Conservation (phyloP, 2,113 vertebrate genomes). For the Epinephelus lanceolatus region DNA sequence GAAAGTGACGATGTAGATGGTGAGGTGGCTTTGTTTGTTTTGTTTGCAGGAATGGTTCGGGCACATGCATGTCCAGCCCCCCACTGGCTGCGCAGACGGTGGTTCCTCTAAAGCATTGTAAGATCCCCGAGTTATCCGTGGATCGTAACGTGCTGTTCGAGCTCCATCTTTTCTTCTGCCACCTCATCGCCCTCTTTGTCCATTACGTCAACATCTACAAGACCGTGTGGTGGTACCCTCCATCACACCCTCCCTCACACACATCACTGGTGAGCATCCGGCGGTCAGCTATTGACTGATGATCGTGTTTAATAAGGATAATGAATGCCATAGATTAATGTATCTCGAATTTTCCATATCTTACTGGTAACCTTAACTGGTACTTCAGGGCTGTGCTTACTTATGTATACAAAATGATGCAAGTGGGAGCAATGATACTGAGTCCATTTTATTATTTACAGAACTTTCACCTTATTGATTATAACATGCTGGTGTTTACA, state of each 20-base stretch:
- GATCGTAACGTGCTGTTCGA: conserved; percentile 95
- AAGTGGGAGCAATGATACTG: not conserved
- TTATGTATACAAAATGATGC: not conserved
- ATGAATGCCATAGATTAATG: not conserved
- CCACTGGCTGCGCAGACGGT: conserved; percentile 95
- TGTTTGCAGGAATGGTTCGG: conserved; percentile 90
- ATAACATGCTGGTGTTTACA: conserved; percentile 97
- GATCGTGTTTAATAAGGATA: not conserved
- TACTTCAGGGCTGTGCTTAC: not conserved
- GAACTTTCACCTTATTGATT: conserved; percentile 99
- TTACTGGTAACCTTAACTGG: not conserved
- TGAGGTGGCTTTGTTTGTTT: not conserved
- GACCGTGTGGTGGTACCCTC: conserved; percentile 98
- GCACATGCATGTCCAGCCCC: conserved; percentile 94
- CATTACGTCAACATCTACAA: conserved; percentile 99
- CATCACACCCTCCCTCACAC: conserved; percentile 95
- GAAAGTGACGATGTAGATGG: too few relatives aligned
- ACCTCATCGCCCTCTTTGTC: conserved; percentile 95
- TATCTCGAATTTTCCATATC: not conserved
- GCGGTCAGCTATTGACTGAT: not conserved
- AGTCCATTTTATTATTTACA: conserved; percentile 73
- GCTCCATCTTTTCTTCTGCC: conserved; percentile 97
- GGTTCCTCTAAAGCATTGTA: conserved; percentile 94
- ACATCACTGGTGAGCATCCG: conserved; percentile 91
- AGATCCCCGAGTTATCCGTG: conserved; percentile 95